phyloP scores from a whole-genome alignment of 2,113 vertebrate genomes.

The Hydrolagus affinis region DNA sequence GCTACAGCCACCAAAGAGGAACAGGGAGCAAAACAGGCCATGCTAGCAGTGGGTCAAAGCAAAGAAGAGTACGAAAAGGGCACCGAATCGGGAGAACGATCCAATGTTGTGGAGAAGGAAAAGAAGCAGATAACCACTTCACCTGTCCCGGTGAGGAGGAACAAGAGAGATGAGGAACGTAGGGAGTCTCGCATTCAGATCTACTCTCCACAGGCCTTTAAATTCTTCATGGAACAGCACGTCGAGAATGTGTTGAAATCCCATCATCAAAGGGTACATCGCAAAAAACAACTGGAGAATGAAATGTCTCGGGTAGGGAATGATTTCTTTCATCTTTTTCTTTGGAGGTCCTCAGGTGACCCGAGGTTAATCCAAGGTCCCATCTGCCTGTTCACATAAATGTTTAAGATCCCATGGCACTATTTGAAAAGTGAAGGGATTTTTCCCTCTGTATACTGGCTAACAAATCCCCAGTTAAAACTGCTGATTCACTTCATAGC shows the following conservation, averaged over 20 bases:
- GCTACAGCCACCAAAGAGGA: conserved; percentile 43
- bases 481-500: too few species aligned
- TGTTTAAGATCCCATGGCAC: too few species aligned
- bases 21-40: conserved; percentile 41
- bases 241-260: conserved; percentile 97
- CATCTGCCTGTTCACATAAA: too few species aligned
- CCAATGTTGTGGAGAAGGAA: conserved; percentile 65
- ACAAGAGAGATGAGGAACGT: conserved; percentile 82
- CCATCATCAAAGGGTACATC: conserved; percentile 82
- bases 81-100: conserved; percentile 36
- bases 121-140: conserved; percentile 95
- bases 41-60: conserved; percentile 33
- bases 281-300: conserved; percentile 91
- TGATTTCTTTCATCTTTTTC: not conserved
- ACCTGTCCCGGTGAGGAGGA: conserved; percentile 82
- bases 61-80: conserved; percentile 57
- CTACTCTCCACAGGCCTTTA: conserved; percentile 96
- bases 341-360: too few species aligned
- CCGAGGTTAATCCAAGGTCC: too few species aligned
- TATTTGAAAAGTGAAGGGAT: too few species aligned
- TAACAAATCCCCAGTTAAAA: too few species aligned
- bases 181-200: conserved; percentile 76
- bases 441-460: too few species aligned
- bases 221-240: conserved; percentile 98
- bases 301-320: conserved; percentile 94